phyloP scores from a whole-genome alignment of 2,113 vertebrate genomes.

The Amphilophus citrinellus region DNA sequence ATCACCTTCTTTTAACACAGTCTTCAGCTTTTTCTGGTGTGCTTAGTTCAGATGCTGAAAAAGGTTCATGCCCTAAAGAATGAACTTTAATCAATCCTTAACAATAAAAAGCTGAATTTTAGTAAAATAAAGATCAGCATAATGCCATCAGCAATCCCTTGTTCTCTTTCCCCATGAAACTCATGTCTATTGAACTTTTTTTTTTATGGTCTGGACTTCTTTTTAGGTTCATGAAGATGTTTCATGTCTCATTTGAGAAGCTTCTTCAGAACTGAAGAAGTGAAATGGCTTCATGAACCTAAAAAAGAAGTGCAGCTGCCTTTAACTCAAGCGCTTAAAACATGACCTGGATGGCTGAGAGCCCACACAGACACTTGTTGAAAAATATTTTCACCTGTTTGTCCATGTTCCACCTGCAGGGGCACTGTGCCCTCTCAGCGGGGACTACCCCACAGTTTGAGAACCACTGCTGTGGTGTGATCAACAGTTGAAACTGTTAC shows the following conservation, averaged over 20 bases:
- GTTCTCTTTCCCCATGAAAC: too few relatives aligned
- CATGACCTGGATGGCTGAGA: not conserved
- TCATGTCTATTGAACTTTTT: too few relatives aligned
- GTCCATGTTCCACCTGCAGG: not conserved
- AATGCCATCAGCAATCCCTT: too few relatives aligned
- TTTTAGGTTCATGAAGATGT: not conserved
- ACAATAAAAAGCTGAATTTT: not conserved
- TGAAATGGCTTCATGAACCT: not conserved
- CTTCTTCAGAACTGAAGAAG: not conserved
- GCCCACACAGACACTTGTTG: not conserved
- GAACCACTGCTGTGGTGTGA: not conserved
- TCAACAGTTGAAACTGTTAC: constrained; percentile 1
- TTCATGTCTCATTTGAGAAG: not conserved
- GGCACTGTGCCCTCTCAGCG: not conserved
- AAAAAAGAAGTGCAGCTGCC: not conserved
- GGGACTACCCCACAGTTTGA: not conserved
- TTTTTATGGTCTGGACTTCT: not conserved
- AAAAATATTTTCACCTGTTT: not conserved
- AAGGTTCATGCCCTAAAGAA: not conserved
- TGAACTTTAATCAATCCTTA: not conserved
- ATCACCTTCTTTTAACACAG: not conserved
- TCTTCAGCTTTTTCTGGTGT: not conserved
- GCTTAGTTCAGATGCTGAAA: not conserved
- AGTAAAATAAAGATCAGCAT: not conserved
- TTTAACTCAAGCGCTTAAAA: not conserved